Evolutionary conservation across 2,888 invertebrate genomes (phyloP), one percentile per base, ranked within the genome.

Genomic region (Euproctis similis): DNA sequence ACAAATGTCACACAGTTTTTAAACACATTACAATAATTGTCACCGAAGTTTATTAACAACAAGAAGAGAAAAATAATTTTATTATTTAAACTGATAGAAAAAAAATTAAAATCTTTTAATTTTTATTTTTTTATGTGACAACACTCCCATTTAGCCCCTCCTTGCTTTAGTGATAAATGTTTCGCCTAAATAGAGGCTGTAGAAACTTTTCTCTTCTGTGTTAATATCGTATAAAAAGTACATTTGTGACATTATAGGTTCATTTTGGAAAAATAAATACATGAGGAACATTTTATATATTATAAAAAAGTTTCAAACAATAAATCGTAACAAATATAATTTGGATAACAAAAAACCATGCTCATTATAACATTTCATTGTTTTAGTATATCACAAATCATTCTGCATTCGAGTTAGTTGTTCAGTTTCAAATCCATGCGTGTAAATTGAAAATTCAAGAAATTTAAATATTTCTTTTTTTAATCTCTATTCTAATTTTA

Each of bases 1-100:
- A 65, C 59, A 71, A 53, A 61, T 59, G 63, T 69, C 68, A 64
- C 66, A 61, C 64, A 49, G 52, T 53, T 59, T 62, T 64, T 58
- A 55, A 57, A 73, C 61, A 67, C 48, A 58, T 66, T 49, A 58
- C 44, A 56, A 32, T 34, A 29, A 14, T 24, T 7, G 25, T 27
- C 35, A 56, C 60, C 53, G 55, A 59, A 48, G 57, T 59, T 65
- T 62, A 59, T 54, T 50, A 46, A 11, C 8, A 16, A 9, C 1
- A 16, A 25, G 8, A 16, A 16, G n/a, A n/a, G n/a, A 6, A 24
- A 24, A 13, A 14, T 6, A 13, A n/a, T 7, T 8, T 2, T 8
- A n/a, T 4, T 6, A 13, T 25, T 16, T n/a, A 10, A 16, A 10
- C 4, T 4, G 10, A 5, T 1, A 25, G n/a, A n/a, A n/a, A n/a